phyloP scores from a whole-genome alignment of 2,888 invertebrate species.

The Conops quadrifasciatus region DNA sequence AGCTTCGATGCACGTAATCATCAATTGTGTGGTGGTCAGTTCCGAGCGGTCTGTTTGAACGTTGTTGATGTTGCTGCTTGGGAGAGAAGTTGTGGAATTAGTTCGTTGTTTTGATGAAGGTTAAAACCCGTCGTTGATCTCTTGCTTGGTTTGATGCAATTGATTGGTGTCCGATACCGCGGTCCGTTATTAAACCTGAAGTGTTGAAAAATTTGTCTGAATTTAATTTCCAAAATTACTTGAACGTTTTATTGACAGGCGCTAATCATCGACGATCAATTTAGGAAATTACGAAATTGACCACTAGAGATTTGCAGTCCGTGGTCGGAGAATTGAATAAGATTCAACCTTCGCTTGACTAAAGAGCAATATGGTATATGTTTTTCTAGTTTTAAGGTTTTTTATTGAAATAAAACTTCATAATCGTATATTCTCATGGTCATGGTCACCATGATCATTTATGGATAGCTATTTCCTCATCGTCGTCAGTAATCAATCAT shows the following conservation, averaged over 20 bases:
- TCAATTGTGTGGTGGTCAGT: conserved; percentile 48
- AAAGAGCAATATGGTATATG: no score
- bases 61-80: background rate
- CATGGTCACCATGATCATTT: background rate
- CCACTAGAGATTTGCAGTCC: no score
- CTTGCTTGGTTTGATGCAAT: conserved; percentile 19
- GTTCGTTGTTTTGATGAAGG: conserved; percentile 49
- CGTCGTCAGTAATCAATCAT: conserved; percentile 56
- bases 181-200: conserved; percentile 50
- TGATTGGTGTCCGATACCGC: conserved; percentile 38
- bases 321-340: no score
- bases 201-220: conserved; percentile 63
- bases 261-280: no score
- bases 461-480: background rate
- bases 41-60: conserved; percentile 24
- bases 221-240: conserved; percentile 54
- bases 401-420: no score
- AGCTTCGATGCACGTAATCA: conserved; percentile 54
- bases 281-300: no score
- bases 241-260: conserved; percentile 8
- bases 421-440: no score
- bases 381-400: no score
- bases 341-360: no score
- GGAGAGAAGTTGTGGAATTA: conserved; percentile 37
- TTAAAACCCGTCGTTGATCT: conserved; percentile 19